Base-by-base conservation (phyloP, 2,113 vertebrate genomes). In the Emydocephalus ijimae region DNA sequence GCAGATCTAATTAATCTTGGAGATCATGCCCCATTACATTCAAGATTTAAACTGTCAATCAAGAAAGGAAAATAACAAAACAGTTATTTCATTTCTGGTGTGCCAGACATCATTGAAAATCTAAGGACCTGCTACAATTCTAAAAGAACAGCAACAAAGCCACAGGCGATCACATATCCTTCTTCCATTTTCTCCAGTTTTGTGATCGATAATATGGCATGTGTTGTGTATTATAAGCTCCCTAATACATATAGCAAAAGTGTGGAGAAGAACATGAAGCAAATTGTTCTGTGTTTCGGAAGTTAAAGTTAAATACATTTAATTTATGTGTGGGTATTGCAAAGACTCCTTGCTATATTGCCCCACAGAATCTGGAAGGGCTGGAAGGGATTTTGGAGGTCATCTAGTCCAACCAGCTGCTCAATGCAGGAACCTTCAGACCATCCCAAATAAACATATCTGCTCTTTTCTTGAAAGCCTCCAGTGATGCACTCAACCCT, bases 11-110 rank as follows among this genome's bases (percentile, higher is more conserved):
- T 64, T 93, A 85, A 69, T 89, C 87, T 86, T 81, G n/a, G 87
- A 93, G 87, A 93, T 93, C 87, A 54, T 93, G 93, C 87, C 93
- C 90, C 87, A 93, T 93, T 91, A 89, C 93, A 50, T 89, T 93
- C 87, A 89, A 85, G 43, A 91, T 89, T 86, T 89, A 91, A 91
- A 91, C 87, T 86, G 90, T 91, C 90, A 93, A 86, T 93, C 87
- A 45, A 88, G n/a, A 48, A 91, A 54, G 56, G 74, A 64, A 89
- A 91, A 91, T 48, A 89, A 89, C 93, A 91, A 91, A 93, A 86
- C 87, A 89, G 69, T 86, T 88, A 64, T 89, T 93, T 91, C 69
- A 64, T 89, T 48, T 91, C 90, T 86, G 89, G 69, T 91, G 74
- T 91, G 69, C 69, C 45, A 89, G 21, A 88, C 90, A 89, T 91